phyloP scores from a whole-genome alignment of 2,888 invertebrate genomes.

The Julus scandinavius region DNA sequence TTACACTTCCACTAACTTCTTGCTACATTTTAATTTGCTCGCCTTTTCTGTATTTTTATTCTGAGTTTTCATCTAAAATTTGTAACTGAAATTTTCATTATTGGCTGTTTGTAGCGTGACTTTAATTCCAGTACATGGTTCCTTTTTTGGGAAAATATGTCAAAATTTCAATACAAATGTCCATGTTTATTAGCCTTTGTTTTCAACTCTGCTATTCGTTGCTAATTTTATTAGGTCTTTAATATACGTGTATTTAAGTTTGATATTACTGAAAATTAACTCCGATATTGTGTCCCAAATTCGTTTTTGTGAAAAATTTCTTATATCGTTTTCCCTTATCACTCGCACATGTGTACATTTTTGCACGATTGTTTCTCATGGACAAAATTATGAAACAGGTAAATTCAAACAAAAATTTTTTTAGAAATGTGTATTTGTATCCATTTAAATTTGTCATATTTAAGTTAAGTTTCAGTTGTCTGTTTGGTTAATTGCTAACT shows the following conservation, averaged over 20 bases:
- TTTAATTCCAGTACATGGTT: background rate
- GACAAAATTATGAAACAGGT: background rate
- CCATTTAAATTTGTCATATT: background rate
- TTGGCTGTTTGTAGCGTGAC: background rate
- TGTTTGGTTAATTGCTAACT: background rate
- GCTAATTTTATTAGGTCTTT: background rate
- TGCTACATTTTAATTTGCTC: background rate
- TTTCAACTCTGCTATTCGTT: background rate
- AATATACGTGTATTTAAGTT: background rate
- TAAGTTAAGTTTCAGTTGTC: slow-evolving; percentile 6
- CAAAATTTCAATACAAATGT: background rate
- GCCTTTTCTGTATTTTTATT: background rate
- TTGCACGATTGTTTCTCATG: slow-evolving; percentile 2
- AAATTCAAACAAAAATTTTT: background rate
- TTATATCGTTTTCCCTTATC: background rate
- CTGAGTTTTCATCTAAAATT: background rate
- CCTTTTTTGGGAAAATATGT: background rate
- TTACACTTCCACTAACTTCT: too few species aligned
- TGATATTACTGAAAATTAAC: background rate
- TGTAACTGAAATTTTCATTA: background rate
- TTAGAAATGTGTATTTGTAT: background rate
- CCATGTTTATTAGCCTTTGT: background rate
- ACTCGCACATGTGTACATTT: background rate
- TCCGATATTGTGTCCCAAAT: background rate
- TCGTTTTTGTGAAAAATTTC: background rate